A percentile compares a stretch with the other conserved stretches of the same genome.
These are phyloP conservation scores for Drosophila ogumai DNA, from an alignment of 1,140 invertebrate species.

Conservation along the genomic window DNA sequence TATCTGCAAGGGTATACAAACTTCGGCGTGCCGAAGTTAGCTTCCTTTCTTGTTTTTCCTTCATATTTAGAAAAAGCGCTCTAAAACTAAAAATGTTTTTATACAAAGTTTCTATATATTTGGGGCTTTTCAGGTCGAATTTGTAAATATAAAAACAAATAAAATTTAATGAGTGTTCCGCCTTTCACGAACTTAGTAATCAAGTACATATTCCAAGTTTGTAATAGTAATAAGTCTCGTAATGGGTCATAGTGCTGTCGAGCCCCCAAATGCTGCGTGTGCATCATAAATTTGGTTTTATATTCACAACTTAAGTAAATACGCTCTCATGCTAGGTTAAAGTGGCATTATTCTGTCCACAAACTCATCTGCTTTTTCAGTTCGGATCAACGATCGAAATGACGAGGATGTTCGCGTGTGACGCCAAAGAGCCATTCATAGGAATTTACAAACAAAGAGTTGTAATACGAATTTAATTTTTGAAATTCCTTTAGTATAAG, in stretches of 20 bases:
- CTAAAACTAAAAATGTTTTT: too few relatives aligned
- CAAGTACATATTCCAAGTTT: too few relatives aligned
- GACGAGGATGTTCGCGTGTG: not conserved
- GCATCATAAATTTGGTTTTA: conserved; percentile 1
- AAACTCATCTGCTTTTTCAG: not conserved
- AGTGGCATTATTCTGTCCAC: not conserved
- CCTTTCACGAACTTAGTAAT: too few relatives aligned
- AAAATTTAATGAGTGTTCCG: too few relatives aligned
- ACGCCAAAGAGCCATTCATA: conserved; percentile 5
- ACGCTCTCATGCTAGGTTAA: not conserved
- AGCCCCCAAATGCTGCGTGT: not conserved
- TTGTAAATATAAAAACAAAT: too few relatives aligned
- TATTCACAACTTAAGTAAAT: not conserved
- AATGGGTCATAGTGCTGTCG: not conserved
- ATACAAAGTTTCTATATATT: too few relatives aligned
- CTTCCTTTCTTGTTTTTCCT: too few relatives aligned
- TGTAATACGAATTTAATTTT: not conserved
- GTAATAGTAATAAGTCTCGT: not conserved
- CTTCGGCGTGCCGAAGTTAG: too few relatives aligned
- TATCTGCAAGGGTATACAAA: too few relatives aligned
- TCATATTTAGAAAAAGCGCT: too few relatives aligned
- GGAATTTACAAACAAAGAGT: not conserved
- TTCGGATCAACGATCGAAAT: conserved; percentile 1
- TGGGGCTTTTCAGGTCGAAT: too few relatives aligned
- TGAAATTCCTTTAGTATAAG: not conserved